Base-by-base conservation (phyloP, 2,888 invertebrate genomes). In the Dryobotodes eremita region DNA sequence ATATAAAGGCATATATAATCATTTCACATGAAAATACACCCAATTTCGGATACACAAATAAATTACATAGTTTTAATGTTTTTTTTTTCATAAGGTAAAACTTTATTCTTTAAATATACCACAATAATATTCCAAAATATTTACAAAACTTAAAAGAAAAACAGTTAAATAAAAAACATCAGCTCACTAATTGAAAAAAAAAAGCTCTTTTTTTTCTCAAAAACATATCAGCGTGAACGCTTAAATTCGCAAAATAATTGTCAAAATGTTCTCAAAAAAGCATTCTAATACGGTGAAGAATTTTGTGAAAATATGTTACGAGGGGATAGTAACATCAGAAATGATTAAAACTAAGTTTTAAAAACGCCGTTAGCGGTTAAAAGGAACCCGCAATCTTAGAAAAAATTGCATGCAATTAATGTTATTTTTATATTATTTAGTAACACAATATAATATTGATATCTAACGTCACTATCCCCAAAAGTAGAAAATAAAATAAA, bases 181-280 rank as follows among this genome's bases (percentile, higher is more conserved):
- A 88, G 90, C 89, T 87, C 82, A 82, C 89, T 89, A 90, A 83
- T 66, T 80, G 75, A 85, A 88, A 85, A 68, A 91, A 92, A 3
- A n/a, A n/a, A 91, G 90, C 76, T 79, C 70, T 88, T 80, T 69
- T 72, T 79, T 80, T 23, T 31, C 11, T 53, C 88, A 87, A 82
- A 79, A 86, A 83, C 75, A 84, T 36, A 17, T 71, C 75, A 79
- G 78, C 75, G 75, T 83, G 71, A 74, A 66, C 77, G 79, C 82
- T 74, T 82, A 86, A 89, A 85, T 77, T 88, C 74, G 91, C 91
- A 91, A 90, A 89, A 84, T 81, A 89, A 82, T n/a, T 65, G 26
- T 72, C 61, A 84, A 85, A 82, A 77, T 75, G 79, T 84, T 83
- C 70, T 86, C 82, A 88, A 82, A 79, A n/a, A 87, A 84, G 88